Evolutionary conservation across 2,113 vertebrate species (phyloP).

Genomic region (Prionailurus viverrinus): DNA sequence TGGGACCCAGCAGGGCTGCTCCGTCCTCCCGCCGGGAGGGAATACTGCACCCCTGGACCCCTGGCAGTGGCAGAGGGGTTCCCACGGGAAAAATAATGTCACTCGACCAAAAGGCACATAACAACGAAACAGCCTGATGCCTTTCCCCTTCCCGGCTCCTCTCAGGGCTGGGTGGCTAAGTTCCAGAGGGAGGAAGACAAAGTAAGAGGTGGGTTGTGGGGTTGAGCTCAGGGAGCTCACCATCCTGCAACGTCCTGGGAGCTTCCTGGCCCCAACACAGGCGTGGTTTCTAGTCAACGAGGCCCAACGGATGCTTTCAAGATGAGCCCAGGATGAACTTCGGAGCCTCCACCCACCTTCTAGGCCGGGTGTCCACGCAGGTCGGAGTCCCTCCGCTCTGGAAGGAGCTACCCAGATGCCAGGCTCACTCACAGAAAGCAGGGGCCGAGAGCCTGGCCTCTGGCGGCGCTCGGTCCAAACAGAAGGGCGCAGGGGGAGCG

Average conservation of each 20-base stretch:
- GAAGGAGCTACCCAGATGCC: not conserved
- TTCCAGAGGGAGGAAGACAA: not conserved
- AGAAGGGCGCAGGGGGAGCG: accelerated
- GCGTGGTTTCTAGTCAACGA: not conserved
- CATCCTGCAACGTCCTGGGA: not conserved
- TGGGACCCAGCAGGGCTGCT: accelerated
- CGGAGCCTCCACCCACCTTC: not conserved
- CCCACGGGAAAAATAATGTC: accelerated
- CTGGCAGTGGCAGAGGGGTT: no score
- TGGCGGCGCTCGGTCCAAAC: accelerated
- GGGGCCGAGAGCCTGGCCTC: accelerated
- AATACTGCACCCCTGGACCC: not conserved
- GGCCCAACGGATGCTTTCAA: no score
- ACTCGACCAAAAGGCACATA: no score
- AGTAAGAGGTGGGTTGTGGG: accelerated
- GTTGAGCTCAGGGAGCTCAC: not conserved
- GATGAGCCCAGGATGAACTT: not conserved
- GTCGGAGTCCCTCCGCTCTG: not conserved
- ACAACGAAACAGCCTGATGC: accelerated
- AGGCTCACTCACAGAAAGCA: not conserved
- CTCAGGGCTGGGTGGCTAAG: not conserved
- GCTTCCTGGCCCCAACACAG: not conserved
- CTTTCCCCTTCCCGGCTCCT: no score
- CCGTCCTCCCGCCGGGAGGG: accelerated
- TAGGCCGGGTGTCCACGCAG: not conserved